Base-by-base conservation (phyloP, 1,140 invertebrate genomes). In the Bicyclus anynana region DNA sequence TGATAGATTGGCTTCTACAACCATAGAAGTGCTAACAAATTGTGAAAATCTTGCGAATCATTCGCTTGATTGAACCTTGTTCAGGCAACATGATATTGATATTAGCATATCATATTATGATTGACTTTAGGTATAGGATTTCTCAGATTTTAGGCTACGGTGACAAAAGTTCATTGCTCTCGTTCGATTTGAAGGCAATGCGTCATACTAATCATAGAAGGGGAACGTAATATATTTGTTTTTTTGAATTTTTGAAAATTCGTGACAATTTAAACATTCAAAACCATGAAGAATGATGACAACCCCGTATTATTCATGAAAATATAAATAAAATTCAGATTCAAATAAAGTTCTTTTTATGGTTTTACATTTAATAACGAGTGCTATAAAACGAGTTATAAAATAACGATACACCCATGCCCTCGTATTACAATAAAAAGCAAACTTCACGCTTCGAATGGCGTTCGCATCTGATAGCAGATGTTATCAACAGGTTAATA, bases 401-500 rank as follows among this genome's bases (percentile, higher is more conserved):
- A 38, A 38, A 38, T 16, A 38, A 38, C 37, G 37, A 38, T 17
- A 38, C 13, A 38, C 37, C 53, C 48, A 44, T 26, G 23, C 14
- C 57, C 53, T 46, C 29, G 46, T 42, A 37, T 53, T 40, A 58
- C 56, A 63, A 66, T 63, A 65, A 67, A 67, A 66, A 54, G 44
- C 48, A 65, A 64, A 59, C 46, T 75, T 75, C 65, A 72, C 65
- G 72, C 59, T 67, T 59, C 46, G 51, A 51, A 50, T 62, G 56
- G 38, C 54, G 49, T 46, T 68, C 48, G 21, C 48, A 73, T 73
- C 55, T 65, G 64, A 72, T 71, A 72, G 65, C 53, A 49, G 55
- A 67, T 68, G 44, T 14, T 53, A 70, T 72, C 70, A 71, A 61
- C 55, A 62, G 51, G 50, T 66, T 66, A 63, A 62, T 49, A 44